Evolutionary conservation across 2,888 invertebrate species (phyloP), one percentile per base, ranked within the genome.

Genomic region (Urechis unicinctus): DNA sequence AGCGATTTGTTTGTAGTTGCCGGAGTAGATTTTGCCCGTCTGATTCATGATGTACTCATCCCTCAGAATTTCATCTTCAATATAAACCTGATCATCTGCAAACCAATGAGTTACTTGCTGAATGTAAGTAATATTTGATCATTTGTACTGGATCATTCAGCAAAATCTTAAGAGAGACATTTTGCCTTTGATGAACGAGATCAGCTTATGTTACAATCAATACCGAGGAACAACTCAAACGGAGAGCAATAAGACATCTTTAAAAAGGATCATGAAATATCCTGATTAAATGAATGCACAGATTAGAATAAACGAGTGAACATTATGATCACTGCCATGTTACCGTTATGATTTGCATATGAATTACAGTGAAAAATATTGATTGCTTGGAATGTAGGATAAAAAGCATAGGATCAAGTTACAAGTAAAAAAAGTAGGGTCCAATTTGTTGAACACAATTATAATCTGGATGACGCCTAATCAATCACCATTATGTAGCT

Each of bases 21-120:
- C 95, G 63, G 90, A 82, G 84, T 88, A 95, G 72, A 95, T 89
- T 22, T 92, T 80, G 0, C 94, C 94, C 1, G 87, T 86, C 59
- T 93, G 91, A 66, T 86, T 86, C 74, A 90, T 25, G 2, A 65
- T 52, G 43, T 53, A 60, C 47, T 95, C 95, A 50, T 88, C 85
- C 5, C 89, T 83, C 72, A 85, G 83, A 31, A 85, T 85, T 41
- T 87, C 86, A 50, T 88, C 85, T 52, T 86, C 85, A 86, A 90
- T 85, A 75, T 82, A 88, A 9, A 88, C 88, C 60, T 83, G 79
- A 73, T 91, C 90, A 59, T 86, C 87, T 75, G 71, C 88, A 30
- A 5, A 45, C 9, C 13, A 13, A 6, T 13, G 13, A 36, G 13
- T 36, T 17, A 36, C 13, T 9, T 9, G 13, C 13, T 36, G 6